Base-by-base conservation (phyloP, 2,113 vertebrate species). In the Hipposideros armiger region DNA sequence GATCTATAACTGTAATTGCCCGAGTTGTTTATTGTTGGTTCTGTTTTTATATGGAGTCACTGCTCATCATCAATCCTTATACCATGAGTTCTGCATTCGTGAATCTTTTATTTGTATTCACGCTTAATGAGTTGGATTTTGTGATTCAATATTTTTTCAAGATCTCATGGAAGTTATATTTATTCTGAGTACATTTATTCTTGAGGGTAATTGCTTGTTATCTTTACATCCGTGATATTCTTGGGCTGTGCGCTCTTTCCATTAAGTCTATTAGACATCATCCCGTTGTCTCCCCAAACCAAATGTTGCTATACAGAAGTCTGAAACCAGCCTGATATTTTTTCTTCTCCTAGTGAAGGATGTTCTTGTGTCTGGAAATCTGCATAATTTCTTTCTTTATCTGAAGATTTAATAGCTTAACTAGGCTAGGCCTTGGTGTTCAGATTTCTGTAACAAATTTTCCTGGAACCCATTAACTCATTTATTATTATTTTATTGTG, bases 81-180 rank as follows among this genome's bases (percentile, higher is more conserved):
- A 69, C 73, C 19, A 16, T 45, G 64, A 95, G 30, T 70, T 74
- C 85, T 10, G 9, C 20, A 42, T 88, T 70, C 56, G 70, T 42
- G 30, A 76, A 81, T 76, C 84, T 87, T 97, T 91, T 87, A 60
- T 77, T 96, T 96, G 82, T 70, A 94, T 86, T 96, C 78, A 66
- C 64, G 89, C 69, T 89, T 97, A 88, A 94, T 95, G 95, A 94
- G 64, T 45, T 66, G 67, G 26, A 69, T 54, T 94, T 92, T 95
- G 69, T 94, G 81, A 95, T 81, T 76, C 40, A 73, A 50, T 62
- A 20, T 30, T 74, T 80, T 90, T 74, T 80, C 28, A 83, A 87
- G 50, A 90, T 62, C 74, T 82, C 54, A 42, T 24, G 52, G 66
- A 91, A 60, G 20, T 52, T 77, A 90, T 17, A 90, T 16, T 62